A percentile compares a stretch with the other conserved stretches of the same genome.
Conservation (phyloP, 1,140 invertebrate genomes). For the Zaprionus davidi region DNA sequence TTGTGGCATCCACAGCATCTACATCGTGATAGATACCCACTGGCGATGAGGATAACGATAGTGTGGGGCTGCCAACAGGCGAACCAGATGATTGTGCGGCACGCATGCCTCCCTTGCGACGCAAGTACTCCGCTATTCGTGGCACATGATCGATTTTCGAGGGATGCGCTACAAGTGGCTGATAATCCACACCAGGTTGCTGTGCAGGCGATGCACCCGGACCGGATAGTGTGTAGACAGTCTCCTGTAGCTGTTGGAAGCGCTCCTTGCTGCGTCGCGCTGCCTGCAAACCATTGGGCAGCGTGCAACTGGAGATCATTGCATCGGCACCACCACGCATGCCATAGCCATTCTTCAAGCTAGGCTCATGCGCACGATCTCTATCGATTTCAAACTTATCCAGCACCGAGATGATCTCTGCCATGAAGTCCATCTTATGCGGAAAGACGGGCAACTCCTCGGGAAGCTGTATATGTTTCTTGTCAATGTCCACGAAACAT, state of each 20-base stretch:
- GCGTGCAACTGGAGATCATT: conserved; percentile 87
- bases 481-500: conserved; percentile 98
- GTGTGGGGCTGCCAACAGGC: conserved; percentile 88
- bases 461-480: conserved; percentile 94
- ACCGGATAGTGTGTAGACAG: conserved; percentile 69
- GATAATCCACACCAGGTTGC: conserved; percentile 65
- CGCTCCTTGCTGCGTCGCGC: conserved; percentile 77
- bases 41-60: conserved; percentile 80
- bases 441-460: conserved; percentile 98
- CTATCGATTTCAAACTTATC: conserved; percentile 87
- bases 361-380: conserved; percentile 68
- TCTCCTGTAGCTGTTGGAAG: conserved; percentile 79
- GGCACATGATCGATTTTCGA: conserved; percentile 79
- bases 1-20: conserved; percentile 72
- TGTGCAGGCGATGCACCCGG: conserved; percentile 43
- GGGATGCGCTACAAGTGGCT: conserved; percentile 80
- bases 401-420: conserved; percentile 92
- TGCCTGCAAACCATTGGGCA: conserved; percentile 85
- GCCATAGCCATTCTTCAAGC: conserved; percentile 76
- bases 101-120: conserved; percentile 72
- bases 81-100: conserved; percentile 86
- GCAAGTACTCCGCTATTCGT: conserved; percentile 77
- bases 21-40: conserved; percentile 83
- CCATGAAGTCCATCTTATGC: conserved; percentile 92
- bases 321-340: conserved; percentile 84